phyloP scores from a whole-genome alignment of 2,888 invertebrate species.

The Nezara viridula region DNA sequence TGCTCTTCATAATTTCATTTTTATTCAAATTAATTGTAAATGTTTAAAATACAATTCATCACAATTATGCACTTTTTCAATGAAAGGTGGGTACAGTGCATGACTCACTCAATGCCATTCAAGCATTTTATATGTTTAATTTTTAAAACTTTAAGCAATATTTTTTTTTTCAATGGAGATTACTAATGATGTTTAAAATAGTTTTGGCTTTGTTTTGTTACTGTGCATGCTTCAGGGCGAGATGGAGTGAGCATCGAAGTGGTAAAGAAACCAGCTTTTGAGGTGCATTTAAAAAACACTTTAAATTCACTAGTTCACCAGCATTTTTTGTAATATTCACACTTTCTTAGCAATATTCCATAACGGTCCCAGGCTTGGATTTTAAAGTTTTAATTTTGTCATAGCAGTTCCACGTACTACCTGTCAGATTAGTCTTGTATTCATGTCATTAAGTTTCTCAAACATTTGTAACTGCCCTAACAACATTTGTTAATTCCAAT shows the following conservation, averaged over 20 bases:
- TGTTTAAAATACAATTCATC: background rate
- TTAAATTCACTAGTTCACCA: constrained; percentile 3
- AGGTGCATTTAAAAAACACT: constrained; percentile 59
- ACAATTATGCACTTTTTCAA: constrained; percentile 28
- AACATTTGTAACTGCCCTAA: no score
- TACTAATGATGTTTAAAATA: background rate
- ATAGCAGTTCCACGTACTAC: no score
- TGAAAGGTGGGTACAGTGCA: background rate
- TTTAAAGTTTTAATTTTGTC: no score
- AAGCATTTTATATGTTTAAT: constrained; percentile 1
- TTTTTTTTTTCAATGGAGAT: background rate
- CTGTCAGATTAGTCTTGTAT: no score
- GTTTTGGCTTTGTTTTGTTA: constrained; percentile 52
- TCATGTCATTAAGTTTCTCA: no score
- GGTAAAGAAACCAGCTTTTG: constrained; percentile 60
- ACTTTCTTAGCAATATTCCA: no score
- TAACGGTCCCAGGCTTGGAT: no score
- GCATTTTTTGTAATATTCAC: background rate
- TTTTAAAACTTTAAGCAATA: constrained; percentile 16
- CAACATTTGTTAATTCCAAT: no score
- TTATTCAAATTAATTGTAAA: constrained; percentile 12
- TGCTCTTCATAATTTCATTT: background rate
- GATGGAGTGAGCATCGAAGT: constrained; percentile 59
- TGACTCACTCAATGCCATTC: background rate
- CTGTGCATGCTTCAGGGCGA: constrained; percentile 59